These are phyloP conservation scores for Altica lythri DNA, from an alignment of 2,888 invertebrate genomes.

Conservation along the genomic window DNA sequence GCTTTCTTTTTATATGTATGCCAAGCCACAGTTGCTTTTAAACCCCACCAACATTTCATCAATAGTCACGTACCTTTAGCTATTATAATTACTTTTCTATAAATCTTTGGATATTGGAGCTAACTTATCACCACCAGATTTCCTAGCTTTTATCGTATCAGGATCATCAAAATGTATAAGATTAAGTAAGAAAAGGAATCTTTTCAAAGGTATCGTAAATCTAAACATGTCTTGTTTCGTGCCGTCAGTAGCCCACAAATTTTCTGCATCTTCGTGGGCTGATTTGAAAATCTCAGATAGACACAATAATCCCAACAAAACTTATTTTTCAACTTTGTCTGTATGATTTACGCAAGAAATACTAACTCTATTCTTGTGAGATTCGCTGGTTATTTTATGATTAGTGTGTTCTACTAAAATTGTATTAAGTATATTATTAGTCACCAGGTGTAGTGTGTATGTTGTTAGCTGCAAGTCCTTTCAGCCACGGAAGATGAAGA, in stretches of 20 bases:
- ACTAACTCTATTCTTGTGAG: no score
- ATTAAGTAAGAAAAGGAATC: conserved; percentile 17
- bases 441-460: conserved; percentile 4
- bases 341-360: no score
- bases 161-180: conserved; percentile 29
- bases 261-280: conserved; percentile 26
- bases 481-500: conserved; percentile 2
- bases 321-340: conserved; percentile 17
- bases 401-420: background rate
- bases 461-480: no score
- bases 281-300: conserved; percentile 28
- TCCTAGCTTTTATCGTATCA: conserved; percentile 19
- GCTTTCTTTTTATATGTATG: no score
- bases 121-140: no score
- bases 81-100: conserved; percentile 24
- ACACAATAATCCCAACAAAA: conserved; percentile 14
- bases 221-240: conserved; percentile 23
- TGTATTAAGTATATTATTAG: background rate
- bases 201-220: conserved; percentile 24
- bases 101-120: no score
- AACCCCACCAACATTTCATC: no score
- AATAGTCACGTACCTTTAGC: conserved; percentile 13
- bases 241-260: conserved; percentile 22
- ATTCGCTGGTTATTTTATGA: no score
- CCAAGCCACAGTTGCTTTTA: no score